Conservation (phyloP, 2,888 invertebrate genomes). For the Pherbina coryleti region DNA sequence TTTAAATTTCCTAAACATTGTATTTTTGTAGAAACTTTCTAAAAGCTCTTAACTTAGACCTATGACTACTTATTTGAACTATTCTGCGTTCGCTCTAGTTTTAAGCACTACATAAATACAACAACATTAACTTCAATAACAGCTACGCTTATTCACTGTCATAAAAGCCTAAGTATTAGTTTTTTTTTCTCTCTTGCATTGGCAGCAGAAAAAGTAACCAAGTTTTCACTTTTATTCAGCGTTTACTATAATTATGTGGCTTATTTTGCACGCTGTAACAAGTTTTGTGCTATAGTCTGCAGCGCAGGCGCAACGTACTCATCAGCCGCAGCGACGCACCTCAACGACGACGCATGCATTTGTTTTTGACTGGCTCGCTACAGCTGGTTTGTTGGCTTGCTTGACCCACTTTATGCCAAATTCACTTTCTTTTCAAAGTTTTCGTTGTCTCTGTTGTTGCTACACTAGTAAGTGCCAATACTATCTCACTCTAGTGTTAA, state of each 20-base stretch:
- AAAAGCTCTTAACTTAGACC: neutral
- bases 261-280: neutral
- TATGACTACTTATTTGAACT: neutral
- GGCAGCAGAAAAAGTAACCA: neutral
- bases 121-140: too few species aligned
- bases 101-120: neutral
- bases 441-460: neutral
- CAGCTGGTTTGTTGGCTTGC: conserved; percentile 4
- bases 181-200: neutral
- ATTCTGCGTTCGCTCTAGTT: neutral
- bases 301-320: conserved; percentile 17
- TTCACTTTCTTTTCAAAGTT: conserved; percentile 27
- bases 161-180: too few species aligned
- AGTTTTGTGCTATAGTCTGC: neutral
- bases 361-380: neutral
- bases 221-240: conserved; percentile 26
- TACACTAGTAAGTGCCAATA: too few species aligned
- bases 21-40: too few species aligned
- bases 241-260: conserved; percentile 3
- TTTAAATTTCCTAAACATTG: too few species aligned
- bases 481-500: neutral
- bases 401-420: conserved; percentile 25
- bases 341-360: neutral
- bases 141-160: too few species aligned
- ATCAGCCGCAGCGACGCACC: neutral